phyloP scores from a whole-genome alignment of 2,888 invertebrate species.

The Drosophila algonquin region DNA sequence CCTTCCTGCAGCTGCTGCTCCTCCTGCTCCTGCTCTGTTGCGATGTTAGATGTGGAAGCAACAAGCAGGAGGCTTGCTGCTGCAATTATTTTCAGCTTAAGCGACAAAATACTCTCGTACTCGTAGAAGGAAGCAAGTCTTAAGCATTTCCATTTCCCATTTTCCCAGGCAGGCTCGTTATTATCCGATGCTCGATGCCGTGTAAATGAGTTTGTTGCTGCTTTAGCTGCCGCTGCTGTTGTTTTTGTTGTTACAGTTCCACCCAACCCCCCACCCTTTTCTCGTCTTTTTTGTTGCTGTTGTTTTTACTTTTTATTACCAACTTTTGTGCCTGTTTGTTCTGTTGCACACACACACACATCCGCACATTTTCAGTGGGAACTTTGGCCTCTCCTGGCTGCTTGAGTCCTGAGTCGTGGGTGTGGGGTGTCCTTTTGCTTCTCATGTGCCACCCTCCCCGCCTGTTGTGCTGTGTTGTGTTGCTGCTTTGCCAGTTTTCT shows the following conservation, averaged over 20 bases:
- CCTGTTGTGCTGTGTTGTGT: not conserved
- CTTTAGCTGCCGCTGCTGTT: not conserved
- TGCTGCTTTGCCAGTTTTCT: conserved; percentile 67
- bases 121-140: conserved; percentile 80
- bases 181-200: conserved; percentile 48
- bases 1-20: not conserved
- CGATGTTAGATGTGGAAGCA: conserved; percentile 74
- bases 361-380: conserved; percentile 1
- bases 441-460: conserved; percentile 40
- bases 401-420: conserved; percentile 13
- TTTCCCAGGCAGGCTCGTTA: conserved; percentile 44
- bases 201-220: conserved; percentile 59
- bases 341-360: conserved; percentile 16
- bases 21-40: conserved; percentile 9
- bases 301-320: conserved; percentile 23
- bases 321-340: conserved; percentile 30
- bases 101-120: conserved; percentile 71
- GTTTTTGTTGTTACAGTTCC: not conserved
- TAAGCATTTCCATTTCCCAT: conserved; percentile 67
- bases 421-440: conserved; percentile 2
- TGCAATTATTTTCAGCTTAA: conserved; percentile 83
- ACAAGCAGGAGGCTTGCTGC: conserved; percentile 41
- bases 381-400: conserved; percentile 22
- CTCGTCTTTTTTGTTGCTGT: conserved; percentile 8
- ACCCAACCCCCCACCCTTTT: too few species aligned